A percentile compares a stretch with the other conserved stretches of the same genome.
phyloP scores from a whole-genome alignment of 92 coral and sea anemone species.

The Virgularia gustaviana region DNA sequence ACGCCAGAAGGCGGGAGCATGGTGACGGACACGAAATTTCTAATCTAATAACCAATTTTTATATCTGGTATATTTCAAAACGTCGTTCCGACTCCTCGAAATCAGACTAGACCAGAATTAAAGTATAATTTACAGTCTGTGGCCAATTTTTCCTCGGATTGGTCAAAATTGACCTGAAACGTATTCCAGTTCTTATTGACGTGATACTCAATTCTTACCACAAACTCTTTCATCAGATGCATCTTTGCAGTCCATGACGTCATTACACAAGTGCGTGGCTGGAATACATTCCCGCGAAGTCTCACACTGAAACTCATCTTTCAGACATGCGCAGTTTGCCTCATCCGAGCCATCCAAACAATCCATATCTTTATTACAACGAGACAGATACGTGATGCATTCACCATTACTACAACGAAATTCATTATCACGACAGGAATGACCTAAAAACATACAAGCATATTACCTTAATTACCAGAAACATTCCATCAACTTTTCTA shows the following conservation, averaged over 20 bases:
- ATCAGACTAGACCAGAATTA: too few relatives aligned
- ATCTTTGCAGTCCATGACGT: constrained; percentile 50
- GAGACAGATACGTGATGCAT: constrained; percentile 63
- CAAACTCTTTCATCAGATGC: constrained; percentile 72
- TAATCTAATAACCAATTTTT: too few relatives aligned
- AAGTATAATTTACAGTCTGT: too few relatives aligned
- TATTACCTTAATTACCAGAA: too few relatives aligned
- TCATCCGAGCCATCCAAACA: constrained; percentile 80
- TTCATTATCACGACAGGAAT: constrained; percentile 45
- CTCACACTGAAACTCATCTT: constrained; percentile 53
- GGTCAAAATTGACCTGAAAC: too few relatives aligned
- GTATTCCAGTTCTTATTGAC: too few relatives aligned
- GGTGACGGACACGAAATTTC: too few relatives aligned
- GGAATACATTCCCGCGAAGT: constrained; percentile 52
- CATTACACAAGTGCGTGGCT: constrained; percentile 53
- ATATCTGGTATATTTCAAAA: too few relatives aligned
- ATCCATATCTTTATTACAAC: constrained; percentile 70
- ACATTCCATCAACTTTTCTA: too few relatives aligned
- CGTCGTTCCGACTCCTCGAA: too few relatives aligned
- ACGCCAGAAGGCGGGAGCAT: too few relatives aligned
- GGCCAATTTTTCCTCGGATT: neutral
- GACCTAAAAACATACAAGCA: constrained; percentile 46
- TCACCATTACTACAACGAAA: constrained; percentile 82
- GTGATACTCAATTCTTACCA: too few relatives aligned
- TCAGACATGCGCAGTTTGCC: constrained; percentile 55